Evolutionary conservation across 1,140 invertebrate genomes (phyloP).

Genomic region (Saxidomus purpurata): DNA sequence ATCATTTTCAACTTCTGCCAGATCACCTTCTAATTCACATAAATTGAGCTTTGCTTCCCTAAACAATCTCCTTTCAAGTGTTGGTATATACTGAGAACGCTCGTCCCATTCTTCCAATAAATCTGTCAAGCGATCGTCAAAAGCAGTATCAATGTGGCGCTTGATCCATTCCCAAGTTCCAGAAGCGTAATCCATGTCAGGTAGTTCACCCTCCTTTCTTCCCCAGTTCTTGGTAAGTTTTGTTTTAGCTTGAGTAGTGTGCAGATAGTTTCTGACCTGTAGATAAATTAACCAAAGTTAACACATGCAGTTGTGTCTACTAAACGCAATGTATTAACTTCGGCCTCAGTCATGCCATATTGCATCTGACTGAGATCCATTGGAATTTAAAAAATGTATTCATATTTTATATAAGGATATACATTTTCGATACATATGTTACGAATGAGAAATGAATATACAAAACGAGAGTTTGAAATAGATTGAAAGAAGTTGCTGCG

Average conservation of each 20-base stretch:
- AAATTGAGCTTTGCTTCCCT: conserved; percentile 46
- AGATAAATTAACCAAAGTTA: too few species aligned
- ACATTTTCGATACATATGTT: too few species aligned
- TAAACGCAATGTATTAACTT: too few species aligned
- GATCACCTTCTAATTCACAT: conserved; percentile 49
- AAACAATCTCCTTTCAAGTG: conserved; percentile 52
- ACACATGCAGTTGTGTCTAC: too few species aligned
- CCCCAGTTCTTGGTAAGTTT: conserved; percentile 53
- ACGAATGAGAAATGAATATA: too few species aligned
- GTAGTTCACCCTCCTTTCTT: conserved; percentile 48
- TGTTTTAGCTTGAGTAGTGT: conserved; percentile 44
- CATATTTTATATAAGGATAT: too few species aligned
- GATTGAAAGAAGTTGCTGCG: too few species aligned
- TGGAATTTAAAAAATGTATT: too few species aligned
- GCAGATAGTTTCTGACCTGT: conserved; percentile 36
- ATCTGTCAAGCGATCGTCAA: conserved; percentile 51
- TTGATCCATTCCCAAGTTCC: conserved; percentile 61
- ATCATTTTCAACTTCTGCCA: conserved; percentile 43
- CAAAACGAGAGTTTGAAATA: too few species aligned
- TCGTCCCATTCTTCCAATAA: conserved; percentile 62
- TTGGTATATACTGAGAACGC: conserved; percentile 18
- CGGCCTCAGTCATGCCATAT: too few species aligned
- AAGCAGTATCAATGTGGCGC: conserved; percentile 53
- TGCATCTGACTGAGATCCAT: too few species aligned
- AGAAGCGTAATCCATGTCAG: conserved; percentile 48